Conservation (phyloP, 2,888 invertebrate genomes). For the Dasysyrphus albostriatus region DNA sequence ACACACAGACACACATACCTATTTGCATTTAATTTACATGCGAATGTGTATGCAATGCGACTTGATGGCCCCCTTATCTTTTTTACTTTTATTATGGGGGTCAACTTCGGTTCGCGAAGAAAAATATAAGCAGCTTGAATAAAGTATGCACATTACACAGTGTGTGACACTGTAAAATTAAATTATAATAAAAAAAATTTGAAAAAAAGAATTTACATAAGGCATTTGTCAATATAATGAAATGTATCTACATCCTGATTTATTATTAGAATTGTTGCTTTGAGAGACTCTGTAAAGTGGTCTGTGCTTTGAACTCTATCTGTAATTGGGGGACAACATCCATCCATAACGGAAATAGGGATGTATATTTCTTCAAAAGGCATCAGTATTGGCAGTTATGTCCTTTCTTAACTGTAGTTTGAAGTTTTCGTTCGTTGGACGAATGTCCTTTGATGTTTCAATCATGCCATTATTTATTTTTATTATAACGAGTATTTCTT, state of each 20-base stretch:
- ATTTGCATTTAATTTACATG: constrained; percentile 71
- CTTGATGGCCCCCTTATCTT: constrained; percentile 44
- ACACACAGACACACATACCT: constrained; percentile 23
- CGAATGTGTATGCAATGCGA: constrained; percentile 53
- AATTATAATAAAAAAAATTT: background rate
- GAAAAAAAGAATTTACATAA: constrained; percentile 6
- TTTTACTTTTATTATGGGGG: constrained; percentile 23
- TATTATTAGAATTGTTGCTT: constrained; percentile 22
- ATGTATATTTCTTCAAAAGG: no score
- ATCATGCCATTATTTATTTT: background rate
- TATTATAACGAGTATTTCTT: background rate
- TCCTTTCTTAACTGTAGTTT: background rate
- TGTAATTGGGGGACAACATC: background rate
- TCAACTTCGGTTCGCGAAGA: constrained; percentile 36
- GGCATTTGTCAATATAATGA: constrained; percentile 38
- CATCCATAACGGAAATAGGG: no score
- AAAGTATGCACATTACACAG: constrained; percentile 63
- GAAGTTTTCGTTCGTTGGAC: background rate
- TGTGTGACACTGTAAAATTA: constrained; percentile 31
- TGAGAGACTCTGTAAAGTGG: background rate
- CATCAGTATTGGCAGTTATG: background rate
- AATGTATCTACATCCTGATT: constrained; percentile 25
- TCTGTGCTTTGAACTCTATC: background rate
- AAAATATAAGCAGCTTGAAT: constrained; percentile 60
- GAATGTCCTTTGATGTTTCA: background rate